Evolutionary conservation across 1,140 invertebrate genomes (phyloP), one percentile per base, ranked within the genome.

Genomic region (Bathynomus jamesi): DNA sequence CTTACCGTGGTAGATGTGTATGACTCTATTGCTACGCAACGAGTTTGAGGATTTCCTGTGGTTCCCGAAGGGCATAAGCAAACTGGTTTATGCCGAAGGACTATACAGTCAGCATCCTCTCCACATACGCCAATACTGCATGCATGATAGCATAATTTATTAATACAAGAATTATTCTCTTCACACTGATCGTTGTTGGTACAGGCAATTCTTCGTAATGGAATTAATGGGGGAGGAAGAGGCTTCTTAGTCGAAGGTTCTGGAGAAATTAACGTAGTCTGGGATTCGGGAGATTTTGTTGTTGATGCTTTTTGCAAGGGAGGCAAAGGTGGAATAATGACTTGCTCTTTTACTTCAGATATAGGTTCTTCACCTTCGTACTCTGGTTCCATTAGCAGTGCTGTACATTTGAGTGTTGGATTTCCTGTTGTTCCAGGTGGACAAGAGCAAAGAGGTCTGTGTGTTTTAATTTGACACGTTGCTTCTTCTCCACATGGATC

Each of bases 141-240:
- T 74, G 92, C 93, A 84, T 95, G 92, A 82, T 91, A 86, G 82
- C 94, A 96, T 81, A 89, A 85, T 80, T 86, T 85, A 80, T 88
- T 89, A 82, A 93, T 88, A 86, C 93, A 96, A 80, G 91, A 90
- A 85, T 92, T 91, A 83, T 94, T 91, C 83, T 89, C 89, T 72
- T 91, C 87, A 85, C 93, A 96, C 83, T 94, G 91, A 84, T 71
- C 73, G 21, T 53, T 70, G 53, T 71, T 75, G 28, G 64, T 62
- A 75, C 73, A 75, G 1, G 69, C 73, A 27, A 71, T 66, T 24
- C 32, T 28, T 27, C 32, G 24, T 11, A 62, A 40, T 61, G 73
- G 69, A 28, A 71, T 24, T 13, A 71, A 65, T 63, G 73, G 69
- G 13, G 27, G 8, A 5, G 63, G 60, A 27, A 64, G 29, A 28